Conservation (phyloP, 1,140 invertebrate genomes). For the Theocolax elegans region DNA sequence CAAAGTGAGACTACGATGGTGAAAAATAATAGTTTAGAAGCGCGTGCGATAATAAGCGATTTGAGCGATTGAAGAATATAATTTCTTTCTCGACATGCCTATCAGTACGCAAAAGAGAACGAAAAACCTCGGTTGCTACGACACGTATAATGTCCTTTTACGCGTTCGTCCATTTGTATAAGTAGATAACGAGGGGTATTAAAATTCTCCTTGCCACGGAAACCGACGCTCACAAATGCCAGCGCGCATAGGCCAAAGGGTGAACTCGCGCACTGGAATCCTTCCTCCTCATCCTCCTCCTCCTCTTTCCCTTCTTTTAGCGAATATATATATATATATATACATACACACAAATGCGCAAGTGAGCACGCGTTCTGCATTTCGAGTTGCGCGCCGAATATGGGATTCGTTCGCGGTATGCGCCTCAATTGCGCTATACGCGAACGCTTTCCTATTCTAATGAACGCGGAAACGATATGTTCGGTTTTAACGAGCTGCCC, state of each 20-base stretch:
- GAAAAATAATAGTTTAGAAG: too few relatives aligned
- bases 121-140: too few relatives aligned
- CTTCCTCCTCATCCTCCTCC: too few relatives aligned
- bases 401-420: slow-evolving; percentile 43
- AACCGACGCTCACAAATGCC: slow-evolving; percentile 1
- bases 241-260: not conserved
- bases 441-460: slow-evolving; percentile 51
- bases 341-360: not conserved
- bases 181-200: slow-evolving; percentile 35
- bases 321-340: not conserved
- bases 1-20: not conserved
- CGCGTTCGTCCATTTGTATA: slow-evolving; percentile 42
- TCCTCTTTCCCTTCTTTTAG: too few relatives aligned
- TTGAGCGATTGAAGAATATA: too few relatives aligned
- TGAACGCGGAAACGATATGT: slow-evolving; percentile 54
- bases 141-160: not conserved
- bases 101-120: too few relatives aligned
- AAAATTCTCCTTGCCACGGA: too few relatives aligned
- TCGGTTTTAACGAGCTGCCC: slow-evolving; percentile 49
- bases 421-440: slow-evolving; percentile 40
- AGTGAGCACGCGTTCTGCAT: not conserved
- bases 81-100: too few relatives aligned
- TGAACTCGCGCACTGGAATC: not conserved
- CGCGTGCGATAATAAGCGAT: not conserved
- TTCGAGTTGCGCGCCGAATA: slow-evolving; percentile 45